phyloP scores from a whole-genome alignment of 2,113 vertebrate species.

The Antennarius striatus region DNA sequence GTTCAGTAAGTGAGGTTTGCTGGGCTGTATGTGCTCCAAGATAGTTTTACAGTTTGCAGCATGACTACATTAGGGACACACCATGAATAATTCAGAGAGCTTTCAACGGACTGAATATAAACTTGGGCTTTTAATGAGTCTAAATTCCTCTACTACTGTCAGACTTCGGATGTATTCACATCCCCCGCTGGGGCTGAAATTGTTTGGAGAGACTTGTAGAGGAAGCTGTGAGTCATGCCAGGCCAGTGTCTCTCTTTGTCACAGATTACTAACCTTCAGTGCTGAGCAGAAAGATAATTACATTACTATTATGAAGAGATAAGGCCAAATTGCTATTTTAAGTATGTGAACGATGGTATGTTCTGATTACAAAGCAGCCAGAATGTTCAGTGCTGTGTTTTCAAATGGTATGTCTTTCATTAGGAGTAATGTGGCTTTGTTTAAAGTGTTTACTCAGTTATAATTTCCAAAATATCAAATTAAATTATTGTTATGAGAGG shows the following conservation, averaged over 20 bases:
- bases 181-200: slow-evolving; percentile 64
- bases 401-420: slow-evolving; percentile 37
- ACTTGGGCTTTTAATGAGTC: slow-evolving; percentile 65
- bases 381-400: slow-evolving; percentile 45
- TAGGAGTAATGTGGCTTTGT: slow-evolving; percentile 29
- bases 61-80: slow-evolving; percentile 61
- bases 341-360: slow-evolving; percentile 53
- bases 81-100: slow-evolving; percentile 72
- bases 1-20: slow-evolving; percentile 51
- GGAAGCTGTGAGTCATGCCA: slow-evolving; percentile 68
- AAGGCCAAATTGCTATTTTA: slow-evolving; percentile 59
- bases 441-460: slow-evolving; percentile 17
- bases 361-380: slow-evolving; percentile 52
- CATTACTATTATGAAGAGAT: slow-evolving; percentile 63
- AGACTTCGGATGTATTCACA: slow-evolving; percentile 61
- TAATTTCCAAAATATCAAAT: slow-evolving; percentile 13
- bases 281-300: slow-evolving; percentile 65
- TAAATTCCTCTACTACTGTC: slow-evolving; percentile 64
- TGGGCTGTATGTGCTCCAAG: slow-evolving; percentile 48
- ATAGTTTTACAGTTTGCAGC: slow-evolving; percentile 61
- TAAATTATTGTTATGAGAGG: slow-evolving; percentile 2
- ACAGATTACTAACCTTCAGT: slow-evolving; percentile 71
- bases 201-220: slow-evolving; percentile 64
- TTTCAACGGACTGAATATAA: slow-evolving; percentile 63
- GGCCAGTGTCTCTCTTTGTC: slow-evolving; percentile 63